Base-by-base conservation (phyloP, 2,113 vertebrate species). In the Progne subis region DNA sequence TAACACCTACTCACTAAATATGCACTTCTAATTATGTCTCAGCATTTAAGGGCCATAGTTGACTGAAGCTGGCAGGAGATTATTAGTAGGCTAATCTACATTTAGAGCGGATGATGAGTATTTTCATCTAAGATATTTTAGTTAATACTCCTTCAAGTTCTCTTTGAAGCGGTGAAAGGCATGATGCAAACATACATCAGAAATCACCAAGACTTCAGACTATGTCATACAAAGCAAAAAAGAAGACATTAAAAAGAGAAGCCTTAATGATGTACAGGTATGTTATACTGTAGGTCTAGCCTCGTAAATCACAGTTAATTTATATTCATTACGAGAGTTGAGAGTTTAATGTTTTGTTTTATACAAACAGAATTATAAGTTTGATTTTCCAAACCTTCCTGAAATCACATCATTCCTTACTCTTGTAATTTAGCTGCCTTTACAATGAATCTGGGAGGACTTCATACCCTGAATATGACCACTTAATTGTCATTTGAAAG, bases 51-150 rank as follows among this genome's bases (percentile, higher is more conserved):
- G 82, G 47, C 90, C 75, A 81, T n/a, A 43, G 71, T 52, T 91
- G 63, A 86, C 65, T 61, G 82, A 90, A 88, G 69, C 69, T 78
- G 25, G 74, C 83, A 92, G 88, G 72, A 94, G 94, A 91, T 91
- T 91, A 94, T 94, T 90, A 91, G 85, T 18, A 76, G 75, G 79
- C 71, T 95, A 96, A 96, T 88, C 93, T 90, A 93, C 90, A 88
- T 91, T 95, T 93, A 93, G 84, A 87, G 68, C 32, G 18, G 93
- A 93, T 96, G 75, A 95, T 55, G 67, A 85, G 93, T 83, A 90
- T 95, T 96, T 95, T 95, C 85, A 88, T 77, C 44, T 8, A 28
- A 86, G 93, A 94, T 88, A 74, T 74, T 78, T 89, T 89, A 79
- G 72, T 92, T 95, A 94, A 94, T 80, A 80, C 76, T 83, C 67